Percentiles rank a stretch among this genome's conserved stretches.
Conservation (phyloP, 2,113 vertebrate genomes). For the Pipra filicauda region DNA sequence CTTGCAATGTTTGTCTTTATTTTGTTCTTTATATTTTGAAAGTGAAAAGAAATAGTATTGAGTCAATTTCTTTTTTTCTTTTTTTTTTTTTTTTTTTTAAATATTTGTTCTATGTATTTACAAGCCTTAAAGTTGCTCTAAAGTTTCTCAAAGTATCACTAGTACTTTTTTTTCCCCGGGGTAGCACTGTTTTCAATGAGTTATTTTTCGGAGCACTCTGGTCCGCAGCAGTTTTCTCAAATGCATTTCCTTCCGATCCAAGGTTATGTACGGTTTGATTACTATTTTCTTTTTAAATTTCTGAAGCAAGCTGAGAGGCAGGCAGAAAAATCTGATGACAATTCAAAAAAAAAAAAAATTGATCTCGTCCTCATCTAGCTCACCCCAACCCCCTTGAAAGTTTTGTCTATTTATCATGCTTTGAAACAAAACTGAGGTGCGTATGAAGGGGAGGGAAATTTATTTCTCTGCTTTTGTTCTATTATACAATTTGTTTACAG, state of each 20-base stretch:
- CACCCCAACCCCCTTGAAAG: slow-evolving; percentile 74
- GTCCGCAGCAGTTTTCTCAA: slow-evolving; percentile 66
- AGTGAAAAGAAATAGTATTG: slow-evolving; percentile 83
- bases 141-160: slow-evolving; percentile 88
- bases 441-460: slow-evolving; percentile 78
- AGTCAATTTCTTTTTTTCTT: slow-evolving; percentile 77
- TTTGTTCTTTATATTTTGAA: slow-evolving; percentile 85
- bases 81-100: slow-evolving; percentile 78
- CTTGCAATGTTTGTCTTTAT: slow-evolving; percentile 83
- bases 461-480: slow-evolving; percentile 83
- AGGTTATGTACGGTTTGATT: slow-evolving; percentile 76
- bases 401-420: slow-evolving; percentile 79
- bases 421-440: slow-evolving; percentile 77
- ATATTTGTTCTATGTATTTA: slow-evolving; percentile 97
- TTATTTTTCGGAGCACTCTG: slow-evolving; percentile 74
- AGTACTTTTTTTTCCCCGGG: slow-evolving; percentile 73
- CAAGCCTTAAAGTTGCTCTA: slow-evolving; percentile 94
- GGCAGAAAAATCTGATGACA: slow-evolving; percentile 77
- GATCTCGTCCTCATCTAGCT: slow-evolving; percentile 67
- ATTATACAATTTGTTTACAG: slow-evolving; percentile 86
- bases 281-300: slow-evolving; percentile 73
- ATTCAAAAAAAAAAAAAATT: neutral
- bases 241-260: slow-evolving; percentile 75
- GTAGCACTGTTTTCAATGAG: slow-evolving; percentile 75
- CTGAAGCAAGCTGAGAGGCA: slow-evolving; percentile 85